A percentile compares a stretch with the other conserved stretches of the same genome.
phyloP scores from a whole-genome alignment of 2,888 invertebrate genomes.

The Halictus quadricinctus region DNA sequence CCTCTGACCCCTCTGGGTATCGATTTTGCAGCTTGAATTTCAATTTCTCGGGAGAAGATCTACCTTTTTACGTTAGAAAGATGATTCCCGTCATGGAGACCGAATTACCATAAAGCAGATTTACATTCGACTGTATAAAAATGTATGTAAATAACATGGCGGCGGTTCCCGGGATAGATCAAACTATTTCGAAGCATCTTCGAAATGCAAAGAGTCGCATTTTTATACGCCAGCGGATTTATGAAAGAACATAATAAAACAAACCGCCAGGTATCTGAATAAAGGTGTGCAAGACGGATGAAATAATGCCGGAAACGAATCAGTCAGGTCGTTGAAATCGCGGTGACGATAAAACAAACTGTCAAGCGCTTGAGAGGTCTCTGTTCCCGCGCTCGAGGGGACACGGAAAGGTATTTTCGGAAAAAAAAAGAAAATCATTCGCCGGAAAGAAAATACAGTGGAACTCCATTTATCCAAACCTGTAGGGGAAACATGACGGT shows the following conservation, averaged over 20 bases:
- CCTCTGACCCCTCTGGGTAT: not conserved
- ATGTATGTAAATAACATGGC: slow-evolving; percentile 16
- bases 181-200: not conserved
- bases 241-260: not conserved
- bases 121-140: slow-evolving; percentile 10
- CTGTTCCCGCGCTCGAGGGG: not conserved
- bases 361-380: not conserved
- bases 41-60: not conserved
- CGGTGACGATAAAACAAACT: slow-evolving; percentile 20
- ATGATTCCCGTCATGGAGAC: not conserved
- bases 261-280: not conserved
- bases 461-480: not conserved
- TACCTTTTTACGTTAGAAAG: not conserved
- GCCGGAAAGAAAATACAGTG: not conserved
- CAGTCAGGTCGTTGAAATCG: not conserved
- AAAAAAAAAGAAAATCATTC: not conserved
- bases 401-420: not conserved
- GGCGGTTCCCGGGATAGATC: not conserved
- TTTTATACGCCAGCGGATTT: not conserved
- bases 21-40: slow-evolving; percentile 3
- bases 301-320: not conserved
- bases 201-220: too few relatives aligned
- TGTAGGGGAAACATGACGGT: not conserved
- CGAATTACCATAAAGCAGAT: not conserved
- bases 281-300: slow-evolving; percentile 1